Evolutionary conservation across 2,113 vertebrate genomes (phyloP), one percentile per base, ranked within the genome.

Genomic region (Mobula hypostoma): DNA sequence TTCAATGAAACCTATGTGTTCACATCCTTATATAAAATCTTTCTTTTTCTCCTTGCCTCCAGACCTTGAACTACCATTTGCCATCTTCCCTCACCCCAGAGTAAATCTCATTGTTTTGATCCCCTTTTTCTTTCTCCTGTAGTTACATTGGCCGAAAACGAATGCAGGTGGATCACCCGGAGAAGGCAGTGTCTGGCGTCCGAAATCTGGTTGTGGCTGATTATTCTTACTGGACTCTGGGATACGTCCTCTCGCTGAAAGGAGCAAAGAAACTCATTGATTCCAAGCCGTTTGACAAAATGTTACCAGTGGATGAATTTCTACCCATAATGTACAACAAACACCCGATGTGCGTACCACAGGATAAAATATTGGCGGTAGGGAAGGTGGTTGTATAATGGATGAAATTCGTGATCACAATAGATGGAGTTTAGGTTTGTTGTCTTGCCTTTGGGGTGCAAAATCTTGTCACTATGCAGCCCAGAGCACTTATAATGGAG

Each of bases 141-240:
- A 99, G 98, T 83, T 99, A 99, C 24, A 97, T 99, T 58, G 98
- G 98, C 72, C 96, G 98, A 85, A 99, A 99, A 95, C 96, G 98
- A 95, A 98, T 98, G 98, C 98, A 99, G 95, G 97, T 98, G 94
- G 98, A 98, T 93, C 97, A 95, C 27, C 97, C 97, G 0, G 98
- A 99, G 96, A 98, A 97, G 95, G 96, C 98, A 0, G 98, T 99
- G 80, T 97, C 97, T 5, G 97, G 97, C 0, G 96, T 99, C 94
- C 97, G 98, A 95, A 99, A 98, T 95, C 95, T 99, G 95, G 98
- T 99, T 88, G 97, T 97, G 90, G 98, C 98, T 0, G 98, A 98
- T 94, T 99, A 99, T 94, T 99, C 98, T 5, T 99, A 99, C 94
- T 99, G 98, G 98, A 99, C 98, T 0, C 95, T 99, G 83, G 98